A percentile compares a stretch with the other conserved stretches of the same genome.
Evolutionary conservation across 2,888 invertebrate species (phyloP).

Genomic region (Nephrotoma appendiculata): DNA sequence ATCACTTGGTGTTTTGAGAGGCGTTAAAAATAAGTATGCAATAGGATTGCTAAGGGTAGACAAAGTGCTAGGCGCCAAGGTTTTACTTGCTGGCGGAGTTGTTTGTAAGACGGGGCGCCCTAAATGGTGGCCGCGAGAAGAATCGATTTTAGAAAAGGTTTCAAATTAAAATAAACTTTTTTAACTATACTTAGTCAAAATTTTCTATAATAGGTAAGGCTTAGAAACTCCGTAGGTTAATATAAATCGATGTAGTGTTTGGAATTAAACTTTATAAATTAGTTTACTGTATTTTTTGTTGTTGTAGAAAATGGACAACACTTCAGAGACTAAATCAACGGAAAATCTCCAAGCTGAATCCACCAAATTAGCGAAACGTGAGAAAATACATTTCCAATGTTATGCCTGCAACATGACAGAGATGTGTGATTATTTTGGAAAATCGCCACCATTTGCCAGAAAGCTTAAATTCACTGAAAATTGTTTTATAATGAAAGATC

Average conservation of each 20-base stretch:
- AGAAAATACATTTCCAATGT: slow-evolving; percentile 37
- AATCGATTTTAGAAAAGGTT: slow-evolving; percentile 12
- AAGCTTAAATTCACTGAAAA: slow-evolving; percentile 53
- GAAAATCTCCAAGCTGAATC: neutral
- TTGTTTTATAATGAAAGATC: slow-evolving; percentile 71
- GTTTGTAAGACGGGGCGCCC: slow-evolving; percentile 47
- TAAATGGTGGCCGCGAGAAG: slow-evolving; percentile 60
- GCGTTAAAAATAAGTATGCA: slow-evolving; percentile 41
- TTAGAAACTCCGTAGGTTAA: neutral
- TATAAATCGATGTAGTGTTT: neutral
- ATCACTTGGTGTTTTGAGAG: slow-evolving; percentile 53
- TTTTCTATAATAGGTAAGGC: neutral
- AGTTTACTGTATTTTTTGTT: neutral
- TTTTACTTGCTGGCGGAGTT: slow-evolving; percentile 39
- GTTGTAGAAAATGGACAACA: slow-evolving; percentile 7
- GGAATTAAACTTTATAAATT: neutral
- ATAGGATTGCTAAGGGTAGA: slow-evolving; percentile 59
- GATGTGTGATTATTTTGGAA: slow-evolving; percentile 61
- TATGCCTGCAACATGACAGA: slow-evolving; percentile 48
- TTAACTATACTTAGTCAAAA: neutral
- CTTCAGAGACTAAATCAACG: slow-evolving; percentile 6
- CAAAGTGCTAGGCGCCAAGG: slow-evolving; percentile 45
- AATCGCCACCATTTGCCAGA: slow-evolving; percentile 55
- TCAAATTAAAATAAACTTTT: slow-evolving; percentile 4
- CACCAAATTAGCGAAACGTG: slow-evolving; percentile 8